phyloP scores from a whole-genome alignment of 2,888 invertebrate genomes.

The Plutella xylostella region DNA sequence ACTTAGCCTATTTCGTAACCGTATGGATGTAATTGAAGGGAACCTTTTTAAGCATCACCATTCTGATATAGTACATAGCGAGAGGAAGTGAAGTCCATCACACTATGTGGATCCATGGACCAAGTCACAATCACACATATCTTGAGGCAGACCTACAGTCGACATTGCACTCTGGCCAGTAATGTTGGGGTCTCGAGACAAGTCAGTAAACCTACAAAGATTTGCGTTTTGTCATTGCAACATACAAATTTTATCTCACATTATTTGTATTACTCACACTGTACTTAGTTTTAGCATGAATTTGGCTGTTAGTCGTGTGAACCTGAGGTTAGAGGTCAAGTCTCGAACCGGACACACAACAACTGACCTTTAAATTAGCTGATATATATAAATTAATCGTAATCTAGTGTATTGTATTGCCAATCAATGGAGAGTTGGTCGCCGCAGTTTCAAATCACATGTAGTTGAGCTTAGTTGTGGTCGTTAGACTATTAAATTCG shows the following conservation, averaged over 20 bases:
- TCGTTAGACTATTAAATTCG: conserved; percentile 64
- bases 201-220: too few relatives aligned
- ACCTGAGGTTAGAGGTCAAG: background rate
- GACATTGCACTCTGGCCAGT: background rate
- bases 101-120: conserved; percentile 12
- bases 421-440: conserved; percentile 31
- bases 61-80: too few relatives aligned
- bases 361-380: background rate
- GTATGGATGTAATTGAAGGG: conserved; percentile 15
- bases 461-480: conserved; percentile 65
- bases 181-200: background rate
- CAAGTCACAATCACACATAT: conserved; percentile 18
- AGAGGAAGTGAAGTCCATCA: conserved; percentile 11
- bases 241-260: conserved; percentile 7
- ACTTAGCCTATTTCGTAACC: conserved; percentile 49
- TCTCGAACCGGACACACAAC: background rate
- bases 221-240: conserved; percentile 4
- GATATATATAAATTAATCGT: conserved; percentile 26
- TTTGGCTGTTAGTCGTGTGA: background rate
- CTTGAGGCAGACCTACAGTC: background rate
- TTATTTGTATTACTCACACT: conserved; percentile 1
- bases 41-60: too few relatives aligned
- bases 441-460: conserved; percentile 62
- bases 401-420: conserved; percentile 16
- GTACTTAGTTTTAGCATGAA: conserved; percentile 3